A percentile compares a stretch with the other conserved stretches of the same genome.
Conservation (phyloP, 2,113 vertebrate species). For the Rhodinocichla rosea region DNA sequence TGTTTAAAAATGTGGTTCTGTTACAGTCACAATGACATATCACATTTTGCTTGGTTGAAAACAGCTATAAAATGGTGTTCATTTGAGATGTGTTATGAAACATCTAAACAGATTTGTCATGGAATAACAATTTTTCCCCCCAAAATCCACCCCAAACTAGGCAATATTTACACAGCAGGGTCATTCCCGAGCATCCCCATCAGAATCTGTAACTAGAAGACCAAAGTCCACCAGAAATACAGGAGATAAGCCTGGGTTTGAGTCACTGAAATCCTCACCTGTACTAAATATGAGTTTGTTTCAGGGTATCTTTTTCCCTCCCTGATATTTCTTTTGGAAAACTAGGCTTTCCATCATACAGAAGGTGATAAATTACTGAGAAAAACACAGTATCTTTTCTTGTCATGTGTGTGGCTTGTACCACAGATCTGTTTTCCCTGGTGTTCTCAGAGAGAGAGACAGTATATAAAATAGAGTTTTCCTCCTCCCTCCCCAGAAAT, state of each 20-base stretch:
- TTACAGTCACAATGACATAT: slow-evolving; percentile 65
- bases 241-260: slow-evolving; percentile 29
- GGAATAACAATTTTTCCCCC: slow-evolving; percentile 22
- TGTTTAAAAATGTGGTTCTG: slow-evolving; percentile 69
- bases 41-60: slow-evolving; percentile 67
- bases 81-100: slow-evolving; percentile 66
- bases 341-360: slow-evolving; percentile 67
- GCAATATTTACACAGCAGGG: slow-evolving; percentile 51
- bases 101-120: slow-evolving; percentile 57
- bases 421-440: slow-evolving; percentile 30
- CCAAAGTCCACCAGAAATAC: slow-evolving; percentile 25
- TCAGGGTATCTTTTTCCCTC: not conserved
- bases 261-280: not conserved
- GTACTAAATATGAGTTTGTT: slow-evolving; percentile 31
- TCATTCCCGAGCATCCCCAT: slow-evolving; percentile 34
- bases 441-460: slow-evolving; percentile 9
- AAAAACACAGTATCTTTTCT: slow-evolving; percentile 40
- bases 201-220: slow-evolving; percentile 22
- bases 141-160: not conserved
- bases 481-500: not conserved
- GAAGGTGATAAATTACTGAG: slow-evolving; percentile 69
- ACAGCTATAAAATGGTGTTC: slow-evolving; percentile 62
- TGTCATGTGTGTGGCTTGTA: slow-evolving; percentile 51
- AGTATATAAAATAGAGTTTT: slow-evolving; percentile 38
- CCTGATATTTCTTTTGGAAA: slow-evolving; percentile 66